These are phyloP conservation scores for Elysia crispata DNA, from an alignment of 2,888 invertebrate genomes.

Conservation along the genomic window DNA sequence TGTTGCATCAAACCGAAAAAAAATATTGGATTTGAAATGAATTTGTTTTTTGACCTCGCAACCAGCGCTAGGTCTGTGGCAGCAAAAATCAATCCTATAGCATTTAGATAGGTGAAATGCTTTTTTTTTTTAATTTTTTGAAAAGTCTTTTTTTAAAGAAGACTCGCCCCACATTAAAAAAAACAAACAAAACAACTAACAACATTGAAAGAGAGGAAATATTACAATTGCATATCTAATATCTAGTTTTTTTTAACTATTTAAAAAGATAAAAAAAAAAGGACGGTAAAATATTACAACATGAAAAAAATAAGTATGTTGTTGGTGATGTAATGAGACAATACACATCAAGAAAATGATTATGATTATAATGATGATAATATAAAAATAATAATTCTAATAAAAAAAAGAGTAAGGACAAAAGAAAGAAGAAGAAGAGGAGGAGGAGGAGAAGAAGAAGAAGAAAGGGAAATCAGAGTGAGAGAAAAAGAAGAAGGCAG, in stretches of 20 bases:
- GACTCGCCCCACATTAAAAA: neutral
- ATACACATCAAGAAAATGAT: neutral
- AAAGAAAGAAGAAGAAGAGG: neutral
- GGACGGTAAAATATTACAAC: neutral
- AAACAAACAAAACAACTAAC: neutral
- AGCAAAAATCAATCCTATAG: no score
- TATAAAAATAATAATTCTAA: neutral
- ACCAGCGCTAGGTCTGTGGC: no score
- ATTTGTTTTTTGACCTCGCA: no score
- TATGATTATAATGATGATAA: neutral
- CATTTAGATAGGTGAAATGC: no score
- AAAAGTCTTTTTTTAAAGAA: neutral
- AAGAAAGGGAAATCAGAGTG: neutral
- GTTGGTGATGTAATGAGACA: neutral
- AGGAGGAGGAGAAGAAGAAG: constrained; percentile 13
- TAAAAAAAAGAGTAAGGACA: neutral
- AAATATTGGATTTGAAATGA: no score
- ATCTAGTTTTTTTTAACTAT: neutral
- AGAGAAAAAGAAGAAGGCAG: neutral
- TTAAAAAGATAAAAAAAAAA: neutral
- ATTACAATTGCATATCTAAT: no score
- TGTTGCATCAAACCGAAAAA: no score
- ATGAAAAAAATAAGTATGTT: neutral
- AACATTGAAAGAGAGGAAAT: no score
- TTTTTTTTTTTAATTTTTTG: neutral